Conservation (phyloP, 2,113 vertebrate genomes). For the Lota lota region DNA sequence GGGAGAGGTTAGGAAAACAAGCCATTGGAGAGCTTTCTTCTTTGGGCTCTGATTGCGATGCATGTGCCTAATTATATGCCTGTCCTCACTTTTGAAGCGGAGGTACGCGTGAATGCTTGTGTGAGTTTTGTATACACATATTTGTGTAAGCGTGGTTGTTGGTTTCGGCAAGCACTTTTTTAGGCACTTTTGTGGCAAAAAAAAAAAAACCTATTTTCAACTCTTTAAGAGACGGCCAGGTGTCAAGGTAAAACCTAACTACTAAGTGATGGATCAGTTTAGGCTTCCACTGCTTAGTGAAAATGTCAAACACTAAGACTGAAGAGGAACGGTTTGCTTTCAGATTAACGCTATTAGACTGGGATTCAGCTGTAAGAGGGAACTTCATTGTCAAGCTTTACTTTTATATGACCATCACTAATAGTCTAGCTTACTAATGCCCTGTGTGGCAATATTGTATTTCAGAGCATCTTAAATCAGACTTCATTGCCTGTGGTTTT, state of each 20-base stretch:
- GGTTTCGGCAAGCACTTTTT: too few relatives aligned
- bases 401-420: conserved; percentile 49
- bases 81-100: conserved; percentile 53
- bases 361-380: conserved; percentile 57
- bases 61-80: conserved; percentile 89
- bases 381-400: conserved; percentile 52
- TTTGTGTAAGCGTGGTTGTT: too few relatives aligned
- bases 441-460: conserved; percentile 24
- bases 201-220: too few relatives aligned
- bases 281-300: conserved; percentile 45
- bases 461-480: conserved; percentile 29
- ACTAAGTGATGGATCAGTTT: conserved; percentile 48
- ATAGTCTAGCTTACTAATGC: conserved; percentile 38
- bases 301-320: conserved; percentile 43
- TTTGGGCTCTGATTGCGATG: conserved; percentile 88
- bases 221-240: conserved; percentile 20
- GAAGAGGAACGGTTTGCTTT: conserved; percentile 46
- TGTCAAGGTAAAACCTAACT: conserved; percentile 40
- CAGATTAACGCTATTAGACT: conserved; percentile 61
- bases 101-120: not conserved
- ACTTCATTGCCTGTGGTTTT: not conserved
- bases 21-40: conserved; percentile 81
- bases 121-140: not conserved
- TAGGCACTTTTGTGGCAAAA: not conserved
- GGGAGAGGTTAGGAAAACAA: conserved; percentile 95